Evolutionary conservation across 2,888 invertebrate genomes (phyloP), one percentile per base, ranked within the genome.

Genomic region (Encarsia formosa): DNA sequence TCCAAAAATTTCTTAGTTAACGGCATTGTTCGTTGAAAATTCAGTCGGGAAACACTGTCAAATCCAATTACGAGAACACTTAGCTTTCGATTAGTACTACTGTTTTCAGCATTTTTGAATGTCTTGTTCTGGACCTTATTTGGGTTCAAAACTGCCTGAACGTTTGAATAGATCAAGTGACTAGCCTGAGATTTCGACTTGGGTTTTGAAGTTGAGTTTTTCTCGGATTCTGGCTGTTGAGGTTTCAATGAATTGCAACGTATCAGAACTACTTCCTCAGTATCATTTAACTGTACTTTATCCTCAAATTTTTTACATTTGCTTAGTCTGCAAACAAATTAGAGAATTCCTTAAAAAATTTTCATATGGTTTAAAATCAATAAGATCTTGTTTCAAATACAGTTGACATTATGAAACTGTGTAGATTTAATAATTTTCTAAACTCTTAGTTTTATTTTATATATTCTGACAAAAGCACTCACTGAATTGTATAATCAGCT

Each of bases 31-130:
- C 89, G 79, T 18, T 83, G 78, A 49, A 90, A 80, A 67, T 92
- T 89, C 37, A 88, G 76, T 49, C 91, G 75, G 0, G 93, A 92
- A 63, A 93, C 84, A 38, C 90, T 88, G 67, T 93, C 92, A 63
- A 94, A 85, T 32, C 92, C 93, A 16, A 95, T 69, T 67, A 92
- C 77, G 24, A 93, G 73, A 0, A 94, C 83, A 66, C 85, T 87
- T 16, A 84, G 72, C 35, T 75, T 79, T 80, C 60, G 77, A n/a
- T n/a, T n/a, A n/a, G n/a, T n/a, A n/a, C n/a, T n/a, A n/a, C n/a
- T n/a, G n/a, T n/a, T n/a, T n/a, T n/a, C n/a, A n/a, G n/a, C n/a
- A n/a, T n/a, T n/a, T n/a, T n/a, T n/a, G n/a, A n/a, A n/a, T n/a
- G n/a, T n/a, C n/a, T 79, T 72, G 59, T 79, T n/a, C n/a, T n/a